A percentile compares a stretch with the other conserved stretches of the same genome.
Conservation (phyloP, 2,797 vertebrate species). For the Eulemur albifrons region DNA sequence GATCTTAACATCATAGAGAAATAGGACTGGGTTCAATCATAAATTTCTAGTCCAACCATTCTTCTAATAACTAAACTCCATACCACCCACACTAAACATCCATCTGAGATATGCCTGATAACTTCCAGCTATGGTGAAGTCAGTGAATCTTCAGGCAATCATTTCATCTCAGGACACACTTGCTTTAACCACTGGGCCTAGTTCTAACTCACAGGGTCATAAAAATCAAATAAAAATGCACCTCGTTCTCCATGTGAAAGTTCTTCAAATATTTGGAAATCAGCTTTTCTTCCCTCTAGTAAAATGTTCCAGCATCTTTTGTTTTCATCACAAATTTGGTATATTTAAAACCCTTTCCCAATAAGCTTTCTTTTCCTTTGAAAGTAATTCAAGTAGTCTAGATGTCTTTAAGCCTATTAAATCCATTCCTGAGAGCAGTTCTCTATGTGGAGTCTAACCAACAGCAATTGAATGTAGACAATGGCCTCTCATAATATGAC, state of each 20-base stretch:
- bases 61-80: not conserved
- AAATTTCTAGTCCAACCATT: not conserved
- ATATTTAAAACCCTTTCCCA: not conserved
- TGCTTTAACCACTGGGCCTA: not conserved
- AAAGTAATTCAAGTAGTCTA: not conserved
- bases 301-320: not conserved
- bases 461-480: not conserved
- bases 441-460: not conserved
- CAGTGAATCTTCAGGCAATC: not conserved
- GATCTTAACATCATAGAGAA: not conserved
- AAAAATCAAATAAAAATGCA: not conserved
- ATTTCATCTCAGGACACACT: not conserved
- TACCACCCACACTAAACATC: not conserved
- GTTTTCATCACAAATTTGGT: not conserved
- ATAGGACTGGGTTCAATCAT: not conserved
- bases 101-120: not conserved
- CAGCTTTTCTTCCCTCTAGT: not conserved
- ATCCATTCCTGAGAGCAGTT: not conserved
- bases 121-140: not conserved
- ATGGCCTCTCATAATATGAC: not conserved
- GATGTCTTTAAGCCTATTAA: not conserved
- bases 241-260: not conserved
- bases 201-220: not conserved
- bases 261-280: not conserved
- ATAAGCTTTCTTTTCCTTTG: not conserved